phyloP scores from a whole-genome alignment of 2,797 vertebrate species.

The Sylvia borin region DNA sequence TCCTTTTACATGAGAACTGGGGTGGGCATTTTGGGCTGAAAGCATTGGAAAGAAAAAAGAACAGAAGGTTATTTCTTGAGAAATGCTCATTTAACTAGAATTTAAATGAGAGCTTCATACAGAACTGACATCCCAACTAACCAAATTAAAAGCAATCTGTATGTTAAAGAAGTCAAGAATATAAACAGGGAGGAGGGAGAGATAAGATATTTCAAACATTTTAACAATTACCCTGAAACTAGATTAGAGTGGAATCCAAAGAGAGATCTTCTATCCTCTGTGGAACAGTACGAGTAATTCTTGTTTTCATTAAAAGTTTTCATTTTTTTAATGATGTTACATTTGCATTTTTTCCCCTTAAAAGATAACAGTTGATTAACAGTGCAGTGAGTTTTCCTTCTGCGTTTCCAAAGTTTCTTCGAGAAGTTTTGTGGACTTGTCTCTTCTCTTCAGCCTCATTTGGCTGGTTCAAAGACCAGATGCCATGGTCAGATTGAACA shows the following conservation, averaged over 20 bases:
- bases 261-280: conserved; percentile 51
- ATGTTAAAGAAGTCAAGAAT: conserved; percentile 13
- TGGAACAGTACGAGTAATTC: conserved; percentile 42
- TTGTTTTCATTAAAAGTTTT: conserved; percentile 63
- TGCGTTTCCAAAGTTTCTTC: not conserved
- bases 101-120: not conserved
- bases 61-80: not conserved
- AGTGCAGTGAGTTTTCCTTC: not conserved
- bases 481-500: not conserved
- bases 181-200: conserved; percentile 20
- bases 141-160: conserved; percentile 18
- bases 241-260: conserved; percentile 51
- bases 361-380: conserved; percentile 53
- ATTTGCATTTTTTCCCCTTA: not conserved
- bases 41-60: not conserved
- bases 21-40: not conserved
- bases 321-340: conserved; percentile 24
- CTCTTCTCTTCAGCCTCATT: not conserved
- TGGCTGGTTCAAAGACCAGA: not conserved
- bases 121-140: not conserved
- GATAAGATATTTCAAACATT: conserved; percentile 47
- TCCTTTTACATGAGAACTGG: not conserved
- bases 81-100: not conserved
- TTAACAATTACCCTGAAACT: conserved; percentile 50
- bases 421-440: not conserved